Evolutionary conservation across 2,113 vertebrate species (phyloP).

Genomic region (Himantopus leucocephalus): DNA sequence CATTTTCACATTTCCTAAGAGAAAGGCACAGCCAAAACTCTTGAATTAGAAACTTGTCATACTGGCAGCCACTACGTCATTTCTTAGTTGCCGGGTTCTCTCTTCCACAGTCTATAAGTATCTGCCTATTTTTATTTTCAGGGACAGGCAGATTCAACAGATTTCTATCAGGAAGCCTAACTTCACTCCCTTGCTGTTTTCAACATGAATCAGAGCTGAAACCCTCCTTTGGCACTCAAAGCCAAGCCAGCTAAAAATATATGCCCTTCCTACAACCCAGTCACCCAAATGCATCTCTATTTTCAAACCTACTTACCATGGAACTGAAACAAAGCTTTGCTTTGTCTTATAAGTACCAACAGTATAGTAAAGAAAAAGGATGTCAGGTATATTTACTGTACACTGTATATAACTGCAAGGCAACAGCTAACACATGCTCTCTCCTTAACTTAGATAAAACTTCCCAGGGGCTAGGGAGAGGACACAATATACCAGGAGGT

Average conservation of each 20-base stretch:
- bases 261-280: background rate
- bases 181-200: background rate
- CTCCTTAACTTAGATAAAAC: background rate
- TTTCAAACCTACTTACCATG: background rate
- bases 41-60: background rate
- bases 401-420: background rate
- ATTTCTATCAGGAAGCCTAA: background rate
- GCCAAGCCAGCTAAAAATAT: background rate
- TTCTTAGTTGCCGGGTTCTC: background rate
- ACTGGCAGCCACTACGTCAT: background rate
- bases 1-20: background rate
- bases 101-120: background rate
- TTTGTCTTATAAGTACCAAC: background rate
- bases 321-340: background rate
- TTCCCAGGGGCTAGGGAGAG: background rate
- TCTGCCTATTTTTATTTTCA: background rate
- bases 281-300: background rate
- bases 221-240: background rate
- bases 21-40: background rate
- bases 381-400: background rate
- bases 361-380: background rate
- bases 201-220: background rate
- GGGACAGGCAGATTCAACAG: background rate
- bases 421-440: background rate
- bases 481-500: background rate